These are phyloP conservation scores for Rhyacichthys aspro DNA, from an alignment of 2,797 vertebrate genomes.

Conservation along the genomic window DNA sequence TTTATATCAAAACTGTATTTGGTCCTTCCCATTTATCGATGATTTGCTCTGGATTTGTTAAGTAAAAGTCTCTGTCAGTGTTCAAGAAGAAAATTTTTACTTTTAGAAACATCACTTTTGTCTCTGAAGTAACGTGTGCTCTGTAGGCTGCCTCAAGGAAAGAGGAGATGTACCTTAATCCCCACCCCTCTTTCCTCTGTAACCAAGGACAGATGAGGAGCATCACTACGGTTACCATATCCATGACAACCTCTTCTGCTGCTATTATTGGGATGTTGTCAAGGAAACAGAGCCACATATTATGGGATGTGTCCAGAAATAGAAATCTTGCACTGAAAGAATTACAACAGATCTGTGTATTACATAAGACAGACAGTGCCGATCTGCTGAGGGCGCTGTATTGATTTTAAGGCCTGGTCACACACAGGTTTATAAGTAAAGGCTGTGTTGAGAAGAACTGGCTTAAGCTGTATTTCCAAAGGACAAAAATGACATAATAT, in stretches of 20 bases:
- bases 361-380: slow-evolving; percentile 63
- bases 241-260: slow-evolving; percentile 81
- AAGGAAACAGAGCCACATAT: slow-evolving; percentile 71
- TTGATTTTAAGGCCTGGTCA: slow-evolving; percentile 36
- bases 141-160: slow-evolving; percentile 20
- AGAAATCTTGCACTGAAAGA: slow-evolving; percentile 66
- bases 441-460: slow-evolving; percentile 3
- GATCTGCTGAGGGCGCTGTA: slow-evolving; percentile 36
- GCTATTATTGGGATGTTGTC: slow-evolving; percentile 77
- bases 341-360: slow-evolving; percentile 65
- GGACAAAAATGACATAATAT: slow-evolving; percentile 3
- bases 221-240: slow-evolving; percentile 83
- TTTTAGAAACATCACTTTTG: neutral
- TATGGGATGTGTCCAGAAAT: slow-evolving; percentile 76
- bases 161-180: slow-evolving; percentile 55
- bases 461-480: slow-evolving; percentile 15
- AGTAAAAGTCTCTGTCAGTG: too few relatives aligned
- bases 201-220: slow-evolving; percentile 74
- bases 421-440: slow-evolving; percentile 17
- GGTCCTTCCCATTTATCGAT: too few relatives aligned
- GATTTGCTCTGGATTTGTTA: too few relatives aligned
- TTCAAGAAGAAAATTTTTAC: too few relatives aligned
- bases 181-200: slow-evolving; percentile 56
- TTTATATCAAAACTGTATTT: too few relatives aligned
- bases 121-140: slow-evolving; percentile 24